Conservation (phyloP, 2,888 invertebrate genomes). For the Nephrotoma appendiculata region DNA sequence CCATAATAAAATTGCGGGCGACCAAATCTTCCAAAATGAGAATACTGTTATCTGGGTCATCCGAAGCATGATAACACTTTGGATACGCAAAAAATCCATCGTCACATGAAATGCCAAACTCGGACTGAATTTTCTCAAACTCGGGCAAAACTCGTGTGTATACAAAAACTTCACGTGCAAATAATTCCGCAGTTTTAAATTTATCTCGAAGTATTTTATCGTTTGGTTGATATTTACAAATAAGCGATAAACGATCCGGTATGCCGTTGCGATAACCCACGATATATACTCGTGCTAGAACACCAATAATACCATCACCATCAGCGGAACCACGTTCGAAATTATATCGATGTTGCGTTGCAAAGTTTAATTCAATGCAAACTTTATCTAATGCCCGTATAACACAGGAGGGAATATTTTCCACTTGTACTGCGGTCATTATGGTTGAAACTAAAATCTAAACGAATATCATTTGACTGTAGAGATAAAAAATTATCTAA, state of each 20-base stretch:
- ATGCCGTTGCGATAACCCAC: not conserved
- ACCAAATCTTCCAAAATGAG: not conserved
- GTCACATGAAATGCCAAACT: not conserved
- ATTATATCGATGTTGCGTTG: not conserved
- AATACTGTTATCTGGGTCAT: not conserved
- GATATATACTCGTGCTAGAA: not conserved
- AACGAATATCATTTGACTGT: not conserved
- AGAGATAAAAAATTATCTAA: not conserved
- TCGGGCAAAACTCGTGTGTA: not conserved
- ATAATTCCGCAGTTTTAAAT: not conserved
- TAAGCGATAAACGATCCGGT: not conserved
- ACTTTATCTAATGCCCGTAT: not conserved
- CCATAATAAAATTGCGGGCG: not conserved
- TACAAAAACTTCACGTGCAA: slow-evolving; percentile 1
- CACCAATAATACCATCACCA: not conserved
- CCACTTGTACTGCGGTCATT: not conserved
- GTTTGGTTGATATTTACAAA: not conserved
- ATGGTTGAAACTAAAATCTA: not conserved
- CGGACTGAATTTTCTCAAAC: not conserved
- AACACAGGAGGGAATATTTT: not conserved
- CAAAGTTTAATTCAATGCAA: not conserved
- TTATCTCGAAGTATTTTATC: not conserved
- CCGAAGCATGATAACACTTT: not conserved
- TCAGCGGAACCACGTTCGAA: not conserved
- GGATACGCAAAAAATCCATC: not conserved